phyloP scores from a whole-genome alignment of 2,113 vertebrate species.

The Vulpes lagopus region DNA sequence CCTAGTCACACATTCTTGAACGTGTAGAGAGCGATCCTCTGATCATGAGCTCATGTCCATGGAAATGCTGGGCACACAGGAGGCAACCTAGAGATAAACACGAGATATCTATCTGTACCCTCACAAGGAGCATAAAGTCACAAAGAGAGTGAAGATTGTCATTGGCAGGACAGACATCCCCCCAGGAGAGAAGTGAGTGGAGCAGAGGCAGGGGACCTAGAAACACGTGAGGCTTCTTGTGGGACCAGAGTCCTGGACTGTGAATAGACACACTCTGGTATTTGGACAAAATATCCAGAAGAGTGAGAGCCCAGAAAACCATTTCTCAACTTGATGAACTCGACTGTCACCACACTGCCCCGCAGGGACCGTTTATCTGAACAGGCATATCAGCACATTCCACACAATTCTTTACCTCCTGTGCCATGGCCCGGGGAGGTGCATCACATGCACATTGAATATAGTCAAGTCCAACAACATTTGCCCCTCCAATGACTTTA shows the following conservation, averaged over 20 bases:
- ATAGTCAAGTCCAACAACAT: background rate
- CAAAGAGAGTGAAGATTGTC: background rate
- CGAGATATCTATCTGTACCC: background rate
- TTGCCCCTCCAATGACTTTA: background rate
- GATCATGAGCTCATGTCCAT: background rate
- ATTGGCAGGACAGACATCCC: background rate
- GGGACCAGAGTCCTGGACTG: background rate
- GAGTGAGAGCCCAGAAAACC: background rate
- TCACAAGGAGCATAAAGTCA: background rate
- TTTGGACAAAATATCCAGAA: background rate
- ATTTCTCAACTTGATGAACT: background rate
- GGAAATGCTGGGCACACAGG: background rate
- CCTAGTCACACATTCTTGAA: background rate
- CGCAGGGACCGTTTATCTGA: background rate
- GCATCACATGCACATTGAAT: too few species aligned
- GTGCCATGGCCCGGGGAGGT: rapidly evolving
- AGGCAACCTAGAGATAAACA: background rate
- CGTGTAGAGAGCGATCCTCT: background rate
- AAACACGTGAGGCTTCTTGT: background rate
- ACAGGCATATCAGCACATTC: background rate
- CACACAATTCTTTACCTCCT: background rate
- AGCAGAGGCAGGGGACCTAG: background rate
- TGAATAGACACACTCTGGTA: background rate
- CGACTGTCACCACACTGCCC: background rate
- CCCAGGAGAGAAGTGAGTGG: background rate